Percentiles rank a stretch among this genome's conserved stretches.
phyloP scores from a whole-genome alignment of 2,113 vertebrate species.

The Plecotus auritus region DNA sequence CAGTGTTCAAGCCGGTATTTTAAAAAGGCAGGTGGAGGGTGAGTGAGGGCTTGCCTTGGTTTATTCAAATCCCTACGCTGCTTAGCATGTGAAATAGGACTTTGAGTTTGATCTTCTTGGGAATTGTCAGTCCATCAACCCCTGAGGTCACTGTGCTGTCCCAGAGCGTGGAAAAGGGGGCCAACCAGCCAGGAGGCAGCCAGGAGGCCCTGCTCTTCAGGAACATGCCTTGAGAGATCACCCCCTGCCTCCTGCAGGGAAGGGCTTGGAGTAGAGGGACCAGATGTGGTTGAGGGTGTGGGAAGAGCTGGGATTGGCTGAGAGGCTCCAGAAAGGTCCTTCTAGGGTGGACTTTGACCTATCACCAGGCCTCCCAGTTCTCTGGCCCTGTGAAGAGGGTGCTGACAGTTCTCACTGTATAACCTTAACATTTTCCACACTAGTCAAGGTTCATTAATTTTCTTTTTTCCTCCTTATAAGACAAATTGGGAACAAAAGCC shows the following conservation, averaged over 20 bases:
- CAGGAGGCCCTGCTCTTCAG: background rate
- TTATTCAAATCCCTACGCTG: background rate
- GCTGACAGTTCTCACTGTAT: background rate
- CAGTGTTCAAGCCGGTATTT: background rate
- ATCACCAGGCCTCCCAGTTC: background rate
- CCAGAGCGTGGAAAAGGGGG: background rate
- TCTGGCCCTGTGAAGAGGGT: background rate
- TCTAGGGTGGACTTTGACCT: background rate
- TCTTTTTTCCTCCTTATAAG: background rate
- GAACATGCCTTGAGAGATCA: background rate
- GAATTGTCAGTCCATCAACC: background rate
- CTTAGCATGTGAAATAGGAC: background rate
- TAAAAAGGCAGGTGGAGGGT: background rate
- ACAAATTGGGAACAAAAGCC: background rate
- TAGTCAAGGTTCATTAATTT: background rate
- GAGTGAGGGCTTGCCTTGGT: background rate
- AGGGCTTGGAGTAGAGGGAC: background rate
- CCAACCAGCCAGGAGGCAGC: background rate
- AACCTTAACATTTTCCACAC: background rate
- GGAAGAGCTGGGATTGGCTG: background rate
- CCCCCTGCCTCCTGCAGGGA: background rate
- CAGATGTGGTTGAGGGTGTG: background rate
- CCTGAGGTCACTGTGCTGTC: background rate
- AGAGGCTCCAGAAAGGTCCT: constrained; percentile 29
- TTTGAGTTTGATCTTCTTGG: background rate